These are phyloP conservation scores for Mormoops blainvillei DNA, from an alignment of 2,113 vertebrate genomes.

Conservation along the genomic window DNA sequence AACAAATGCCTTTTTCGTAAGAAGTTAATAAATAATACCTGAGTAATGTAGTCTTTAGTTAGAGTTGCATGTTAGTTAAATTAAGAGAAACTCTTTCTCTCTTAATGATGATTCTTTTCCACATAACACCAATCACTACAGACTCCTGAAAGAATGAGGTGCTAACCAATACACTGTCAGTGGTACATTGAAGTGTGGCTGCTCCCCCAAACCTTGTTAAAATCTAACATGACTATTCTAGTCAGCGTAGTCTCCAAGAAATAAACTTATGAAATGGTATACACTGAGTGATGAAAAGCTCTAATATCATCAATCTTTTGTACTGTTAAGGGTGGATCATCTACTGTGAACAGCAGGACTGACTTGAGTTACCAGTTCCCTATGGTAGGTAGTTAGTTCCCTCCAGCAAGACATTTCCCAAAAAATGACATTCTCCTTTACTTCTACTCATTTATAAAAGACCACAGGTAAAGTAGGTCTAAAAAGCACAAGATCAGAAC, in stretches of 20 bases:
- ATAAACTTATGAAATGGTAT: constrained; percentile 27
- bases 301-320: constrained; percentile 14
- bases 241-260: constrained; percentile 17
- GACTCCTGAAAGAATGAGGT: neutral
- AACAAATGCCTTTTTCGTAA: neutral
- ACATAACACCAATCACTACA: neutral
- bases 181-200: neutral
- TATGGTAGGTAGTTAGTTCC: neutral
- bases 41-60: neutral
- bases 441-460: constrained; percentile 26
- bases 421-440: constrained; percentile 47
- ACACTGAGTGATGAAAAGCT: constrained; percentile 48
- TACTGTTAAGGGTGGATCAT: constrained; percentile 39
- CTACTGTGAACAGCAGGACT: neutral
- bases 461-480: neutral
- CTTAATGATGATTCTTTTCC: neutral
- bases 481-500: neutral
- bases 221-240: constrained; percentile 39
- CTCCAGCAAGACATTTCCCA: constrained; percentile 12
- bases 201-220: constrained; percentile 33
- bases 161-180: neutral
- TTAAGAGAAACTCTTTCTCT: constrained; percentile 11
- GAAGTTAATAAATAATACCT: neutral
- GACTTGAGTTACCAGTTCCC: constrained; percentile 28
- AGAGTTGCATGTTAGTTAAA: neutral